A percentile compares a stretch with the other conserved stretches of the same genome.
Evolutionary conservation across 2,888 invertebrate genomes (phyloP).

Genomic region (Chalcosyrphus nemorum): DNA sequence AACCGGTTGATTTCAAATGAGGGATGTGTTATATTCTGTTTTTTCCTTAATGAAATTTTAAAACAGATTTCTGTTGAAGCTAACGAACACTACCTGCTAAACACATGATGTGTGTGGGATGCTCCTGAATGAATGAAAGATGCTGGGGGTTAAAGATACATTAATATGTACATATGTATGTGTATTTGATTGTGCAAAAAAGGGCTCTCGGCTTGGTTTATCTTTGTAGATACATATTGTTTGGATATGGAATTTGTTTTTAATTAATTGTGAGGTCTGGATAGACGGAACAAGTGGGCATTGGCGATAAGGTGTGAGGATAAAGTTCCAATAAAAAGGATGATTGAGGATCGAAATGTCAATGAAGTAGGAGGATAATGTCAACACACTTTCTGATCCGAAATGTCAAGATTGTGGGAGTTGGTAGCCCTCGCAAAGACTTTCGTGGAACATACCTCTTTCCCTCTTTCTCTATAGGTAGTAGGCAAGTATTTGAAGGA

Average conservation of each 20-base stretch:
- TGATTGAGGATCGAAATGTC: neutral
- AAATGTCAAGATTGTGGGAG: neutral
- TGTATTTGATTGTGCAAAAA: too few relatives aligned
- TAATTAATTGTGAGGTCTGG: slow-evolving; percentile 1
- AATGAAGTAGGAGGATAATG: neutral
- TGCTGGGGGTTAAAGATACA: slow-evolving; percentile 6
- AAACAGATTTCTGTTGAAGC: slow-evolving; percentile 1
- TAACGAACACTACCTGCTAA: slow-evolving; percentile 17
- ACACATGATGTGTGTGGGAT: slow-evolving; percentile 42
- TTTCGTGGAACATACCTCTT: too few relatives aligned
- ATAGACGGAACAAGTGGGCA: neutral
- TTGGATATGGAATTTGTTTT: slow-evolving; percentile 20
- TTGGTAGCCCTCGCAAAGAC: neutral
- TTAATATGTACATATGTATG: too few relatives aligned
- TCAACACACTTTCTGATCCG: too few relatives aligned
- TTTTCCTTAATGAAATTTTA: slow-evolving; percentile 57
- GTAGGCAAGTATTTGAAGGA: too few relatives aligned
- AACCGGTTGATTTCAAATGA: slow-evolving; percentile 41
- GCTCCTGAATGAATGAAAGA: slow-evolving; percentile 15
- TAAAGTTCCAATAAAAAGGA: neutral
- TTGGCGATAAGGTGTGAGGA: neutral
- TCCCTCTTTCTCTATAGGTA: too few relatives aligned
- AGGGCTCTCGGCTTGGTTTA: slow-evolving; percentile 3
- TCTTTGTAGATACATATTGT: neutral
- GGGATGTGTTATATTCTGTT: slow-evolving; percentile 44